Percentiles rank a stretch among this genome's conserved stretches.
phyloP scores from a whole-genome alignment of 2,888 invertebrate species.

The Lasioglossum marginatum region DNA sequence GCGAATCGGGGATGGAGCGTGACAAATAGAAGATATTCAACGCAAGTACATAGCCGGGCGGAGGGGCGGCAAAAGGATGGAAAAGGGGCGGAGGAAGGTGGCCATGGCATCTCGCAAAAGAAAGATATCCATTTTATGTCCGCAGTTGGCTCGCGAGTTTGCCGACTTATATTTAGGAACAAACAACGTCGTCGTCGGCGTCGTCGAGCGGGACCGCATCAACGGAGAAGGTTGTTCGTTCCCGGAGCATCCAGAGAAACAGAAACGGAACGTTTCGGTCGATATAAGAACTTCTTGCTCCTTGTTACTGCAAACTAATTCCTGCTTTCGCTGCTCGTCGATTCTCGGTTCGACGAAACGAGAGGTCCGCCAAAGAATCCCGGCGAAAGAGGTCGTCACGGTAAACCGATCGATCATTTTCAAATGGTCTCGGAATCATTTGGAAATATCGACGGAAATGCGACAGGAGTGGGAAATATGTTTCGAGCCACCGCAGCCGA shows the following conservation, averaged over 20 bases:
- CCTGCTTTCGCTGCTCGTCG: not conserved
- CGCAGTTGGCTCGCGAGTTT: slow-evolving; percentile 6
- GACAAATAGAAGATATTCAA: not conserved
- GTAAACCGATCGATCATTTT: slow-evolving; percentile 38
- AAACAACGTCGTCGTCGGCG: slow-evolving; percentile 7
- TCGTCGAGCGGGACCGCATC: not conserved
- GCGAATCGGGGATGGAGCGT: not conserved
- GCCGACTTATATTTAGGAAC: slow-evolving; percentile 15
- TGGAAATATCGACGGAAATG: slow-evolving; percentile 32
- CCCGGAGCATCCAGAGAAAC: not conserved
- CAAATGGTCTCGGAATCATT: not conserved
- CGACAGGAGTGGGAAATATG: slow-evolving; percentile 8
- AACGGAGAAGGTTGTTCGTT: not conserved
- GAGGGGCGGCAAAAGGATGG: not conserved
- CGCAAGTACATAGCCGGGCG: not conserved
- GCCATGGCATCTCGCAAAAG: not conserved
- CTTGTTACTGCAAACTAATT: not conserved
- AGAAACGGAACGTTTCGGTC: not conserved
- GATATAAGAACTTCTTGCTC: not conserved
- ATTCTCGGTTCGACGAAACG: not conserved
- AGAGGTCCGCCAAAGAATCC: not conserved
- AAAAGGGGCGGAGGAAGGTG: not conserved
- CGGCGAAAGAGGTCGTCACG: not conserved
- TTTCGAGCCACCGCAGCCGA: not conserved
- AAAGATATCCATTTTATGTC: slow-evolving; percentile 14